Evolutionary conservation across 2,888 invertebrate genomes (phyloP).

Genomic region (Protonemura montana): DNA sequence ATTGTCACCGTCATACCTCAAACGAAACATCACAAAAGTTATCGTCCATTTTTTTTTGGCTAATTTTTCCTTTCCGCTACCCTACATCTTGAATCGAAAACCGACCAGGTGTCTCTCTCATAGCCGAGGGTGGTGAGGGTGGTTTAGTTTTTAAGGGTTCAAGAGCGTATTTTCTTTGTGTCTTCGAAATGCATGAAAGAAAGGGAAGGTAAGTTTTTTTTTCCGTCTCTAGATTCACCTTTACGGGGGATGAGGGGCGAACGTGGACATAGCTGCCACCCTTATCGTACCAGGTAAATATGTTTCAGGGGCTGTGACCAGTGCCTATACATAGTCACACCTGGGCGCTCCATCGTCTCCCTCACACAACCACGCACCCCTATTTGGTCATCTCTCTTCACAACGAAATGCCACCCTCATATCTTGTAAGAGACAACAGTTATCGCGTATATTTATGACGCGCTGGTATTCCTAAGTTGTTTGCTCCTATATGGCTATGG

Average conservation of each 20-base stretch:
- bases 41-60: slow-evolving; percentile 33
- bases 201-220: slow-evolving; percentile 34
- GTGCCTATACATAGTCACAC: slow-evolving; percentile 34
- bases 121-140: slow-evolving; percentile 28
- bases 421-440: slow-evolving; percentile 44
- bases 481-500: slow-evolving; percentile 21
- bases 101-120: slow-evolving; percentile 36
- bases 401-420: slow-evolving; percentile 43
- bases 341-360: slow-evolving; percentile 36
- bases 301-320: slow-evolving; percentile 21
- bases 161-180: slow-evolving; percentile 17
- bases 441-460: slow-evolving; percentile 40
- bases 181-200: slow-evolving; percentile 17
- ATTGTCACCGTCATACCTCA: slow-evolving; percentile 12
- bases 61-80: slow-evolving; percentile 42
- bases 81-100: slow-evolving; percentile 27
- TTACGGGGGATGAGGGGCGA: not conserved
- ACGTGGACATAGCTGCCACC: slow-evolving; percentile 19
- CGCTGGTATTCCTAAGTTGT: not conserved
- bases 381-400: not conserved
- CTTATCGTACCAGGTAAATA: slow-evolving; percentile 38
- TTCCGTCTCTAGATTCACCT: not conserved
- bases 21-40: not conserved
- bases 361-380: not conserved
- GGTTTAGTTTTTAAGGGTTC: slow-evolving; percentile 31